Percentiles rank a stretch among this genome's conserved stretches.
phyloP scores from a whole-genome alignment of 2,888 invertebrate genomes.

The Cantharis lateralis region DNA sequence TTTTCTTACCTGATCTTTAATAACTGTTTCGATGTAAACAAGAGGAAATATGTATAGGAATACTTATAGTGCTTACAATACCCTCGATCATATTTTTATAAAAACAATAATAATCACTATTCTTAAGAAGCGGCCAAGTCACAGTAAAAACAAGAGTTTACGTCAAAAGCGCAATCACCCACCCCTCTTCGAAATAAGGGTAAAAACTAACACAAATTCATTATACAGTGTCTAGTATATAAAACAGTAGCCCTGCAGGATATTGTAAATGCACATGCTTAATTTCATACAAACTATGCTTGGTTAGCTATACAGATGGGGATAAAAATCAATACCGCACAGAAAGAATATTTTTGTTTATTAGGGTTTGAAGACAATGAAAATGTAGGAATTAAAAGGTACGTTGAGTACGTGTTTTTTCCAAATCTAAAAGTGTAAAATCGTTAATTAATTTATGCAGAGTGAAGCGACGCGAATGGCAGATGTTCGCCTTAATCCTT shows the following conservation, averaged over 20 bases:
- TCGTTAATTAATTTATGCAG: neutral
- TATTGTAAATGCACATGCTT: conserved; percentile 56
- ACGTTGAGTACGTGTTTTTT: neutral
- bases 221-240: conserved; percentile 57
- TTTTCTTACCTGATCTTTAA: neutral
- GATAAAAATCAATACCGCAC: conserved; percentile 57
- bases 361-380: conserved; percentile 47
- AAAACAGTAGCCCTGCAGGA: conserved; percentile 52
- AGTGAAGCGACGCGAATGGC: neutral
- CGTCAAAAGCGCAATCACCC: conserved; percentile 33
- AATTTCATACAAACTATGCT: conserved; percentile 53
- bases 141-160: conserved; percentile 8
- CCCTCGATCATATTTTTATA: conserved; percentile 26
- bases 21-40: neutral
- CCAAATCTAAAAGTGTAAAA: neutral
- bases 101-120: conserved; percentile 25
- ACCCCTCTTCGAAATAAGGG: conserved; percentile 37
- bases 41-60: neutral
- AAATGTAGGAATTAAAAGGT: conserved; percentile 16
- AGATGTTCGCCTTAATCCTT: neutral
- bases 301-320: conserved; percentile 52
- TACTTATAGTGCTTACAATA: conserved; percentile 10
- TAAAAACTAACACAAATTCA: conserved; percentile 53
- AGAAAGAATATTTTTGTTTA: conserved; percentile 57
- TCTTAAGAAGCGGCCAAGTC: conserved; percentile 29